Evolutionary conservation across 2,113 vertebrate genomes (phyloP).

Genomic region (Actenoides lindsayi): DNA sequence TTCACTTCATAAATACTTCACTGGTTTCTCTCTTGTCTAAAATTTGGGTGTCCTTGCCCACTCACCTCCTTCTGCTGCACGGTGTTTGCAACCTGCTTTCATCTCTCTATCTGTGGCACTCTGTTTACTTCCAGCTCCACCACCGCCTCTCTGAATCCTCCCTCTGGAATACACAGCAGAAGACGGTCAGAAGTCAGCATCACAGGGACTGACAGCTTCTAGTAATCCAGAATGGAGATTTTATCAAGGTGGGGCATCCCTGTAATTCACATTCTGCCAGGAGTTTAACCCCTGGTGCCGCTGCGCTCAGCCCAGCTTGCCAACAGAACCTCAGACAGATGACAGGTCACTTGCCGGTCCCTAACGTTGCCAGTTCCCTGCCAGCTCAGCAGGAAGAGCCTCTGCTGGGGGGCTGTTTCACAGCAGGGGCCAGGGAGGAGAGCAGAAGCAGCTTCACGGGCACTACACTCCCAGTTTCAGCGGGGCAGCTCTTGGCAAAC

Average conservation of each 20-base stretch:
- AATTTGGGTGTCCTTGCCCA: not conserved
- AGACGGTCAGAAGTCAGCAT: not conserved
- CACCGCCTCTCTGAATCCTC: not conserved
- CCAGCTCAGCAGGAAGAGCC: not conserved
- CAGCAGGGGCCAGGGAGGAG: not conserved
- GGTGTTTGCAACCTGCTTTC: not conserved
- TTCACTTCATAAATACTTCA: not conserved
- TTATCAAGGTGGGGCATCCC: not conserved
- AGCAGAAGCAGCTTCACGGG: not conserved
- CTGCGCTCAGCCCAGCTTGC: not conserved
- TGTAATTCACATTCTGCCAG: not conserved
- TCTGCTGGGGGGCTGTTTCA: not conserved
- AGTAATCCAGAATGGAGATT: not conserved
- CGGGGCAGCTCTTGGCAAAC: not conserved
- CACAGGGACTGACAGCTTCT: not conserved
- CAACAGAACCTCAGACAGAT: not conserved
- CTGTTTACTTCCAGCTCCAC: not conserved
- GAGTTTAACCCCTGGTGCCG: not conserved
- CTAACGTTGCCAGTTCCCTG: not conserved
- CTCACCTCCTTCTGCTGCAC: not conserved
- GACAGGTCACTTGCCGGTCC: not conserved
- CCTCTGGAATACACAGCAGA: not conserved
- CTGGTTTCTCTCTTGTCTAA: not conserved
- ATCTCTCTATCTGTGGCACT: not conserved
- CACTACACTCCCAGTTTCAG: not conserved